Conservation (phyloP, 1,140 invertebrate genomes). For the Drosophila nigrodunni region DNA sequence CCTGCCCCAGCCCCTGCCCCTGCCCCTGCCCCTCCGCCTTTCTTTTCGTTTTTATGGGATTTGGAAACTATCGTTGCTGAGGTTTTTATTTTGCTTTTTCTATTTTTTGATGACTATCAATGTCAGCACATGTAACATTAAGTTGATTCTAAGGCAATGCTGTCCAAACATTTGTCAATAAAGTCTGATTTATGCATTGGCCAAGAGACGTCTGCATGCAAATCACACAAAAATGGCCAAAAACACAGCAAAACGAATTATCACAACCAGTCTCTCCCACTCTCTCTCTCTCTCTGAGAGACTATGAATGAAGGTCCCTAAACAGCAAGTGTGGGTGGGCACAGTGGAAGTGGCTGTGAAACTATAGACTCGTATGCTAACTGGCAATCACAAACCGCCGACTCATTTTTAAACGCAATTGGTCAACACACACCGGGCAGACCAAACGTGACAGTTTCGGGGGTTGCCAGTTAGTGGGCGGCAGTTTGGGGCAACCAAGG, state of each 20-base stretch:
- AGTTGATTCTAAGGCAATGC: conserved; percentile 44
- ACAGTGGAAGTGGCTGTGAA: background rate
- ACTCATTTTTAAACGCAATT: conserved; percentile 63
- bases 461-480: too few species aligned
- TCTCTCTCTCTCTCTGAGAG: background rate
- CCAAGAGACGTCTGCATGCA: conserved; percentile 34
- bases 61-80: background rate
- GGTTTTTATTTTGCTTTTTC: conserved; percentile 7
- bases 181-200: conserved; percentile 20
- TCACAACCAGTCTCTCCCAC: conserved; percentile 29
- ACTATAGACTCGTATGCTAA: conserved; percentile 36
- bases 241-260: conserved; percentile 59
- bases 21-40: too few species aligned
- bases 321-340: background rate
- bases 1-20: too few species aligned
- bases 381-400: conserved; percentile 62
- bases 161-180: conserved; percentile 32
- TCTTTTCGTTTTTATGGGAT: background rate
- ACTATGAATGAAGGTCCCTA: conserved; percentile 41
- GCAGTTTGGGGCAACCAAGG: background rate
- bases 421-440: conserved; percentile 47
- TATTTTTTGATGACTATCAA: conserved; percentile 18
- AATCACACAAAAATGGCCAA: conserved; percentile 46
- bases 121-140: conserved; percentile 28
- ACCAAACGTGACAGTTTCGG: conserved; percentile 16